A percentile compares a stretch with the other conserved stretches of the same genome.
Conservation (phyloP, 2,888 invertebrate species). For the Erpobdella octoculata region DNA sequence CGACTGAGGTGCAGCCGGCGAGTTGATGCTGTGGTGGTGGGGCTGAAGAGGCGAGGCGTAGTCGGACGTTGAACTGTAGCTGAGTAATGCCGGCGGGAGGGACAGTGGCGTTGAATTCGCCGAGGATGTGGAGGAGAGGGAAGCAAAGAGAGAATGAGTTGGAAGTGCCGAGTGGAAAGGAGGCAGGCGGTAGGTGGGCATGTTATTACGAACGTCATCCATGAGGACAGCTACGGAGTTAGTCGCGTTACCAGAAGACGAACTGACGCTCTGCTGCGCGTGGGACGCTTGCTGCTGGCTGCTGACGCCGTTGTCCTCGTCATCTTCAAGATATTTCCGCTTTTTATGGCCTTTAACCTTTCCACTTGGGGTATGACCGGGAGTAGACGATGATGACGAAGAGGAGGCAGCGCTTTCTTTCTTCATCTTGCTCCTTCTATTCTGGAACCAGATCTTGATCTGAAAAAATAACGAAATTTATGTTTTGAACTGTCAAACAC, state of each 20-base stretch:
- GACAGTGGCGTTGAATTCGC: background rate
- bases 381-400: too few relatives aligned
- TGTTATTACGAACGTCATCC: conserved; percentile 3
- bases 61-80: background rate
- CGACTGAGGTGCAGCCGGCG: background rate
- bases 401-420: conserved; percentile 18
- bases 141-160: background rate
- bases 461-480: background rate
- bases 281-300: conserved; percentile 18
- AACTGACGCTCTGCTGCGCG: background rate
- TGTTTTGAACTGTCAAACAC: too few relatives aligned
- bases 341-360: conserved; percentile 2
- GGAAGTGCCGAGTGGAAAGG: background rate
- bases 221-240: conserved; percentile 5
- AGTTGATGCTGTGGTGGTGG: background rate
- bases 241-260: background rate
- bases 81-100: background rate
- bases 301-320: conserved; percentile 16
- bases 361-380: conserved; percentile 3
- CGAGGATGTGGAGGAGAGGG: background rate
- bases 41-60: background rate
- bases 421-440: conserved; percentile 21
- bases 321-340: background rate
- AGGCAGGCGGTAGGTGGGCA: background rate
- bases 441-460: conserved; percentile 28